Percentiles rank a stretch among this genome's conserved stretches.
phyloP scores from a whole-genome alignment of 2,113 vertebrate species.

The Eudorcas thomsonii region DNA sequence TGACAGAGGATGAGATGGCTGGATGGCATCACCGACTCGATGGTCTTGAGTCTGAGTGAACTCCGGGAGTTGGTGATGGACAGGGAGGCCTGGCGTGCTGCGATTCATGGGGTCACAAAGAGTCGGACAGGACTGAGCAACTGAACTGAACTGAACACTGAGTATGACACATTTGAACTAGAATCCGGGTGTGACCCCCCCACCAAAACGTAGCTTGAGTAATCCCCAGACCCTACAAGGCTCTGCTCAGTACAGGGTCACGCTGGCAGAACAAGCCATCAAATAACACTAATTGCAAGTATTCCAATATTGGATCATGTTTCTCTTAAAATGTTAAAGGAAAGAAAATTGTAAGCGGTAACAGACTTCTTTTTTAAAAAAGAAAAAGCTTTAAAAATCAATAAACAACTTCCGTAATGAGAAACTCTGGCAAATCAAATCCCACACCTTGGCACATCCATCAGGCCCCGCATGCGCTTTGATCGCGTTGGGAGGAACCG shows the following conservation, averaged over 20 bases:
- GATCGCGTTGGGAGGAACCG: neutral
- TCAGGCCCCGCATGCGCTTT: neutral
- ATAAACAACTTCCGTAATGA: neutral
- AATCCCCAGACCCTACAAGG: rapidly evolving
- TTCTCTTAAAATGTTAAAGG: neutral
- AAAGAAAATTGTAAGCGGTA: neutral
- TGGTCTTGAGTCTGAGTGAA: too few relatives aligned
- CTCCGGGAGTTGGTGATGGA: too few relatives aligned
- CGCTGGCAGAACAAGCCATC: neutral
- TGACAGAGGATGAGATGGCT: too few relatives aligned
- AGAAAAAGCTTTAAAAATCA: neutral
- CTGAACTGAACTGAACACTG: too few relatives aligned
- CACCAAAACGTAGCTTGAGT: neutral
- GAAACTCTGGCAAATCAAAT: neutral
- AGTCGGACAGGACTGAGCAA: too few relatives aligned
- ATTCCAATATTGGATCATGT: neutral
- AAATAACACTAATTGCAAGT: neutral
- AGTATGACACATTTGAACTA: neutral
- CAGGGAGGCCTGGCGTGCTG: too few relatives aligned
- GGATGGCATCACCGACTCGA: too few relatives aligned
- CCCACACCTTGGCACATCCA: neutral
- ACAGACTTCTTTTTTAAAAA: neutral
- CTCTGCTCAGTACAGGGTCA: too few relatives aligned
- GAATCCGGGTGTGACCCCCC: neutral
- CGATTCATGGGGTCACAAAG: too few relatives aligned